A percentile compares a stretch with the other conserved stretches of the same genome.
Evolutionary conservation across 1,140 invertebrate genomes (phyloP).

Genomic region (Trichonephila clavipes): DNA sequence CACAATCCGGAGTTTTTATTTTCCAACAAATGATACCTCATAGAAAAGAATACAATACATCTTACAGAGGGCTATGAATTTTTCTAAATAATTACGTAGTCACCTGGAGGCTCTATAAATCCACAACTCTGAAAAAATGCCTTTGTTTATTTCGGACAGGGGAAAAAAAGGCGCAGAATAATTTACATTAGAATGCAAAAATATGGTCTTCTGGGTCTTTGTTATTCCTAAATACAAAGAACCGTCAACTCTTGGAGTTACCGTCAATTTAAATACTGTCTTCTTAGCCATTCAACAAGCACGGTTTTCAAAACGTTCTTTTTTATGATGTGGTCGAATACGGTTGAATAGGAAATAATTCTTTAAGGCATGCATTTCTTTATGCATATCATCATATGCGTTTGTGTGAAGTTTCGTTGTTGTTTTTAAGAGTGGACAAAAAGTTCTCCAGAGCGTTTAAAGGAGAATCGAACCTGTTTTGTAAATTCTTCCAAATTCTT

Average conservation of each 20-base stretch:
- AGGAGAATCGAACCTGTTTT: not conserved
- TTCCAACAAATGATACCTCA: not conserved
- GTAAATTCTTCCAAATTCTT: not conserved
- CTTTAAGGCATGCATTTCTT: not conserved
- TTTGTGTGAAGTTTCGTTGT: not conserved
- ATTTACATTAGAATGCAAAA: constrained; percentile 6
- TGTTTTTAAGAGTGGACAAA: not conserved
- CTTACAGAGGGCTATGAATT: not conserved
- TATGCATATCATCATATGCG: not conserved
- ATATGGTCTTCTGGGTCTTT: not conserved
- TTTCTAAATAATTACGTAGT: not conserved
- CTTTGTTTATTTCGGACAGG: not conserved
- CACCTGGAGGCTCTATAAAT: not conserved
- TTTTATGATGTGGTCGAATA: not conserved
- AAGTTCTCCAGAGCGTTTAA: not conserved
- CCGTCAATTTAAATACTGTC: not conserved
- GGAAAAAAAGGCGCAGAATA: not conserved
- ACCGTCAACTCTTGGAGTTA: not conserved
- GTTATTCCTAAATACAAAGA: not conserved
- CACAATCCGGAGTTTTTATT: not conserved
- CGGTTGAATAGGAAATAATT: constrained; percentile 1
- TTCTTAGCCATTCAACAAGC: constrained; percentile 15
- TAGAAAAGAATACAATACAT: not conserved
- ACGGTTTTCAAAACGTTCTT: not conserved
- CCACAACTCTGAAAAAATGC: not conserved